These are phyloP conservation scores for Himalopsyche anomala DNA, from an alignment of 2,888 invertebrate genomes.

Conservation along the genomic window DNA sequence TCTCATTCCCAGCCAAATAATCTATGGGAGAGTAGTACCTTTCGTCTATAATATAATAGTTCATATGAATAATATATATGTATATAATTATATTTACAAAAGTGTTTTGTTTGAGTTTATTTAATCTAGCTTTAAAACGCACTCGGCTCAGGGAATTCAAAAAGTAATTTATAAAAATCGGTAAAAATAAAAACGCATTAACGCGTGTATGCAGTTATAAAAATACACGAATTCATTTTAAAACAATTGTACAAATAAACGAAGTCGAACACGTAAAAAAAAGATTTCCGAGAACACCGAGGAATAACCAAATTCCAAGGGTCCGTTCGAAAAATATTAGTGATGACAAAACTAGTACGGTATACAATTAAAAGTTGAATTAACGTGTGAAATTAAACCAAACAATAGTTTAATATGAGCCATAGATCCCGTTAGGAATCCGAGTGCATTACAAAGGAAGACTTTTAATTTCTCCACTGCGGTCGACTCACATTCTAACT, in stretches of 20 bases:
- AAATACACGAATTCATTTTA: neutral
- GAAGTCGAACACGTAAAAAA: too few relatives aligned
- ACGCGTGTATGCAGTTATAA: neutral
- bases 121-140: conserved; percentile 5
- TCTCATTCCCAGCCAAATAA: conserved; percentile 41
- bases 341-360: too few relatives aligned
- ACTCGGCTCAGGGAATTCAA: neutral
- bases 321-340: too few relatives aligned
- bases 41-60: conserved; percentile 37
- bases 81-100: conserved; percentile 35
- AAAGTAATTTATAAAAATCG: neutral
- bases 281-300: too few relatives aligned
- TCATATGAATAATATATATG: conserved; percentile 12
- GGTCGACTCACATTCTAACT: conserved; percentile 6
- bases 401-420: neutral
- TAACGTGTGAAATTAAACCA: neutral
- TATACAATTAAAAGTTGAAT: too few relatives aligned
- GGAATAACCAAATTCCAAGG: too few relatives aligned
- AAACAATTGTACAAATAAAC: conserved; percentile 7
- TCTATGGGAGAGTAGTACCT: conserved; percentile 40
- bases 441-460: conserved; percentile 27
- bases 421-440: neutral
- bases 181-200: neutral
- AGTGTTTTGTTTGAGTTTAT: neutral
- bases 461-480: neutral